Evolutionary conservation across 2,113 vertebrate species (phyloP).

Genomic region (Amphiprion percula): DNA sequence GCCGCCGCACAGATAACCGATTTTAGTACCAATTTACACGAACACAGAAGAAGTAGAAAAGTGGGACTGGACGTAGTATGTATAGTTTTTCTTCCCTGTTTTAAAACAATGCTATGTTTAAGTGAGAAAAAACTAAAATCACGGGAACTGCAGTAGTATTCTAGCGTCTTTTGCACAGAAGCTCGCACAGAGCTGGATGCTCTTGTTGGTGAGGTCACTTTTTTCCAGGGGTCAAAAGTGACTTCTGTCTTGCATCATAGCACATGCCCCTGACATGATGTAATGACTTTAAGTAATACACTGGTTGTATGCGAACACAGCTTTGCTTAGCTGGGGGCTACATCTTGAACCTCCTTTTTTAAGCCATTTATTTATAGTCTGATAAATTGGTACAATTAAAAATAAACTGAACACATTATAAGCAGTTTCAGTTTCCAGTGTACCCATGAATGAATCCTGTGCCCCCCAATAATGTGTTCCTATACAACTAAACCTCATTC

Average conservation of each 20-base stretch:
- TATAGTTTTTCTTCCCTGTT: background rate
- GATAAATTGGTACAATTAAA: too few species aligned
- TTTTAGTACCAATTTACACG: background rate
- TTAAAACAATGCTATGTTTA: background rate
- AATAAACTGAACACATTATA: too few species aligned
- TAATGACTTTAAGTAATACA: background rate
- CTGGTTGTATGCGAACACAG: background rate
- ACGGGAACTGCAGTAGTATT: background rate
- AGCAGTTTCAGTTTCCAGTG: too few species aligned
- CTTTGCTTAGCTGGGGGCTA: background rate
- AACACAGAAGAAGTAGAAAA: background rate
- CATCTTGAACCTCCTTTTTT: background rate
- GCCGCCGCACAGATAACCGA: background rate
- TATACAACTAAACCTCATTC: too few species aligned
- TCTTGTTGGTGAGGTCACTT: constrained; percentile 26
- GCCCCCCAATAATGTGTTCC: too few species aligned
- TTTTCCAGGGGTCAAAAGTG: constrained; percentile 59
- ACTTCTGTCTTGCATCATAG: constrained; percentile 38
- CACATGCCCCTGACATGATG: constrained; percentile 44
- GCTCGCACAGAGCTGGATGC: constrained; percentile 4
- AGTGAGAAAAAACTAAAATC: background rate
- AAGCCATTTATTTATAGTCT: too few species aligned
- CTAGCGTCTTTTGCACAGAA: constrained; percentile 29
- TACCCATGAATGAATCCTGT: too few species aligned
- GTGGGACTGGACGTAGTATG: background rate